Conservation (phyloP, 2,113 vertebrate genomes). For the Bos indicus region DNA sequence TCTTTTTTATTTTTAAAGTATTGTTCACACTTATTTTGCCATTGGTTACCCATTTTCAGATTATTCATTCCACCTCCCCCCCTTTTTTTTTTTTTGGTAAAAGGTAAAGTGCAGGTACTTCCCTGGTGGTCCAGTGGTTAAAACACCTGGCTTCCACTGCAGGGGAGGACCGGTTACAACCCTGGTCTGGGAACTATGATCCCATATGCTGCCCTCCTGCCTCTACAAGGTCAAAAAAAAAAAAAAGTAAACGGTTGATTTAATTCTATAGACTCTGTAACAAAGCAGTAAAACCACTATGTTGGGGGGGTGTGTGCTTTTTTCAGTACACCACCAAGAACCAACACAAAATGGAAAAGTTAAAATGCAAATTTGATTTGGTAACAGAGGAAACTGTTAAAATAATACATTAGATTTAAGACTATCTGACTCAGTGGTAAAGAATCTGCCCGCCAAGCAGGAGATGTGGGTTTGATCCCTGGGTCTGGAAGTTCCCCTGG, state of each 20-base stretch:
- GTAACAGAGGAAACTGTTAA: not conserved
- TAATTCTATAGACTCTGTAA: not conserved
- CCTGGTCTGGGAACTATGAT: not conserved
- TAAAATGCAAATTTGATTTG: conserved; percentile 25
- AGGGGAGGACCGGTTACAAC: not conserved
- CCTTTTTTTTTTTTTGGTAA: not conserved
- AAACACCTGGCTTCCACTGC: not conserved
- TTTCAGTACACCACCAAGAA: not conserved
- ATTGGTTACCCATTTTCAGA: not conserved
- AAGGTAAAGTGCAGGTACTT: not conserved
- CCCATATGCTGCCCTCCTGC: not conserved
- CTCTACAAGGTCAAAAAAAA: not conserved
- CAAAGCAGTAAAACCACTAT: not conserved
- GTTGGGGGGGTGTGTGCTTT: not conserved
- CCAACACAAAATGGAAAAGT: not conserved
- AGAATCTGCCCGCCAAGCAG: not conserved
- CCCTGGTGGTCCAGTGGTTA: not conserved
- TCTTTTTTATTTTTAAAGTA: not conserved
- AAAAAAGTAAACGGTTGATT: not conserved
- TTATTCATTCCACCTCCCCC: not conserved
- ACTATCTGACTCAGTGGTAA: not conserved
- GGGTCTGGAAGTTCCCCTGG: not conserved
- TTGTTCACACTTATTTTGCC: conserved; percentile 2
- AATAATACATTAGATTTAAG: conserved; percentile 27
- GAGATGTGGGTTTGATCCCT: not conserved